These are phyloP conservation scores for Corythornis cristatus DNA, from an alignment of 2,113 vertebrate genomes.

Conservation along the genomic window DNA sequence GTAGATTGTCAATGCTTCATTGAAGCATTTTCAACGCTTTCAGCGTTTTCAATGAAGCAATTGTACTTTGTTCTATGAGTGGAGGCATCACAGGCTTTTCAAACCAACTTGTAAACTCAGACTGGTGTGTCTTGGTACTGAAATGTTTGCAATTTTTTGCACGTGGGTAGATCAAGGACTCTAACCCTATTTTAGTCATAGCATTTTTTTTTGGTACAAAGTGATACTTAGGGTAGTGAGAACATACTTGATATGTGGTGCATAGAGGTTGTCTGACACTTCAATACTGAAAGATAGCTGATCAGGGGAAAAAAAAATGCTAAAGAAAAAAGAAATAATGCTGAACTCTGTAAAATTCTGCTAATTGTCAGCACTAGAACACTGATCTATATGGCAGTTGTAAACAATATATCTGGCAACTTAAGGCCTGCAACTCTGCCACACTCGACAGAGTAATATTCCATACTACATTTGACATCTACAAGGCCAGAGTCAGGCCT, in stretches of 20 bases:
- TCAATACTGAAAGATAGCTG: not conserved
- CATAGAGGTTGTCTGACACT: not conserved
- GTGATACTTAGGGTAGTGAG: not conserved
- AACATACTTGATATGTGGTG: not conserved
- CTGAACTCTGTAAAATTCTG: slow-evolving; percentile 18
- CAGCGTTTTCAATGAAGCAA: not conserved
- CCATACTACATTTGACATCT: slow-evolving; percentile 8
- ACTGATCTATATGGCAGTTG: slow-evolving; percentile 49
- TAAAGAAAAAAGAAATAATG: not conserved
- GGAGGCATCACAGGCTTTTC: not conserved
- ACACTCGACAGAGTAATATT: slow-evolving; percentile 41
- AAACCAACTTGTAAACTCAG: not conserved
- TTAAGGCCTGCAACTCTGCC: slow-evolving; percentile 28
- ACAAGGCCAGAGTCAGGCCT: not conserved
- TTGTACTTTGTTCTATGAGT: not conserved
- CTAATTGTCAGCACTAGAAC: not conserved
- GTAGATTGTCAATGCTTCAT: not conserved
- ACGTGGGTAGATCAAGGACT: not conserved
- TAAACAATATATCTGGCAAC: slow-evolving; percentile 43
- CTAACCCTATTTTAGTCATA: not conserved
- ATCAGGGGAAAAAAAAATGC: not conserved
- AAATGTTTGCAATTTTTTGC: not conserved
- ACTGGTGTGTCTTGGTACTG: not conserved
- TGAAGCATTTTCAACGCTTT: too few species aligned
- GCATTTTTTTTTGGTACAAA: not conserved